These are phyloP conservation scores for Xestia rhomboidea DNA, from an alignment of 2,888 invertebrate genomes.

Conservation along the genomic window DNA sequence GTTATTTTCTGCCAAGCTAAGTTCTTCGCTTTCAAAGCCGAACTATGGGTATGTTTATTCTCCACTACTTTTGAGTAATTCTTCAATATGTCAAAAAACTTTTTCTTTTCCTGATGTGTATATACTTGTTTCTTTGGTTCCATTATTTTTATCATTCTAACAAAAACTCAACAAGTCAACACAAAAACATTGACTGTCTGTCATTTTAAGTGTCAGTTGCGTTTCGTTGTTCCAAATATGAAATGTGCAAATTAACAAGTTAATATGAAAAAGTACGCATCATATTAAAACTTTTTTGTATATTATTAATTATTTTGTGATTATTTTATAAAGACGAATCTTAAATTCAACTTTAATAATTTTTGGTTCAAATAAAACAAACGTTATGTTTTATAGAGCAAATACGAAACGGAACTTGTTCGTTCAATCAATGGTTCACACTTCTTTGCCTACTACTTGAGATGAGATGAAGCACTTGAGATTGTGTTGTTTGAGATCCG, in stretches of 20 bases:
- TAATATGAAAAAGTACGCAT: background rate
- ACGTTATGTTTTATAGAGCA: background rate
- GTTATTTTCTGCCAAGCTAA: constrained; percentile 48
- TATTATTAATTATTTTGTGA: background rate
- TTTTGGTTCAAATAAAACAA: background rate
- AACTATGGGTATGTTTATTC: constrained; percentile 29
- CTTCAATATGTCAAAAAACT: constrained; percentile 50
- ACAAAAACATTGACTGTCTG: constrained; percentile 7
- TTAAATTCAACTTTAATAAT: background rate
- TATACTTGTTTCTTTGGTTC: constrained; percentile 42
- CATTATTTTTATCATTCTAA: constrained; percentile 32
- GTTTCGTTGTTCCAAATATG: constrained; percentile 42
- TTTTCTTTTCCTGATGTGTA: constrained; percentile 35
- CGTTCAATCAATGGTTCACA: constrained; percentile 41
- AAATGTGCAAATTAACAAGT: background rate
- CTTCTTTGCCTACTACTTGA: background rate
- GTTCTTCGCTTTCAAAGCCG: constrained; percentile 43
- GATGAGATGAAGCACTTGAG: constrained; percentile 40
- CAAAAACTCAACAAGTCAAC: constrained; percentile 4
- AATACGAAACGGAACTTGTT: constrained; percentile 39
- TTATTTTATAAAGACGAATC: background rate
- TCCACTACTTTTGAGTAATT: constrained; percentile 43
- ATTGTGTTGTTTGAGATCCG: background rate
- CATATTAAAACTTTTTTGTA: background rate
- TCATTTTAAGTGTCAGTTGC: constrained; percentile 30